Evolutionary conservation across 2,113 vertebrate genomes (phyloP), one percentile per base, ranked within the genome.

Genomic region (Rynchops niger): DNA sequence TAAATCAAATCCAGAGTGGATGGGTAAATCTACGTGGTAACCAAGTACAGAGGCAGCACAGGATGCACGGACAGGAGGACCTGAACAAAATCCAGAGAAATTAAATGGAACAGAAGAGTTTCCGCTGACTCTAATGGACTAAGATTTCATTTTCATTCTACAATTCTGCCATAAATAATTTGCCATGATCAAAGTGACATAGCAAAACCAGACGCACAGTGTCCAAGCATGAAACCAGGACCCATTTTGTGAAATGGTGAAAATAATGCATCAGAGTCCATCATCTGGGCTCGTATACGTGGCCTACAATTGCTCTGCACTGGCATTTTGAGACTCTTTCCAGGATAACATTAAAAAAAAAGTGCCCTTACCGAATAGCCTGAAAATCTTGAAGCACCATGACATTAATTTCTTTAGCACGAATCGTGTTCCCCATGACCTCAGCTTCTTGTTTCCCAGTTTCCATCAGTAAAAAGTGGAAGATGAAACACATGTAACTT

Each of bases 381-480:
- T 65, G 74, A 63, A 84, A 69, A 80, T 30, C 27, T 65, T n/a
- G 15, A 85, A 93, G 90, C 90, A 88, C 63, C n/a, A n/a, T 30
- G 45, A 63, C 36, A 34, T 49, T 26, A 2, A 50, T 73, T 94
- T 66, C 45, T 77, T 49, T 20, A 65, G 58, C 71, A 69, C 3
- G 5, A 77, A 32, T 32, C 56, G 25, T 15, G 42, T 17, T 77
- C 58, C 47, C 23, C 15, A 4, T 7, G 12, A 76, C 10, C 15
- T 89, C 81, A 76, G 49, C 77, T 77, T 76, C 84, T 72, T 49
- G 5, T 62, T 96, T 67, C 62, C 15, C 14, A 45, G 69, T 82
- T 91, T 79, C 61, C 42, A 3, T 23, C 49, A 61, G 62, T 26
- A 61, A 65, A 71, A 66, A 50, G 27, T 13, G 14, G 29, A 36